Evolutionary conservation across 2,888 invertebrate genomes (phyloP), one percentile per base, ranked within the genome.

Genomic region (Epistrophe eligans): DNA sequence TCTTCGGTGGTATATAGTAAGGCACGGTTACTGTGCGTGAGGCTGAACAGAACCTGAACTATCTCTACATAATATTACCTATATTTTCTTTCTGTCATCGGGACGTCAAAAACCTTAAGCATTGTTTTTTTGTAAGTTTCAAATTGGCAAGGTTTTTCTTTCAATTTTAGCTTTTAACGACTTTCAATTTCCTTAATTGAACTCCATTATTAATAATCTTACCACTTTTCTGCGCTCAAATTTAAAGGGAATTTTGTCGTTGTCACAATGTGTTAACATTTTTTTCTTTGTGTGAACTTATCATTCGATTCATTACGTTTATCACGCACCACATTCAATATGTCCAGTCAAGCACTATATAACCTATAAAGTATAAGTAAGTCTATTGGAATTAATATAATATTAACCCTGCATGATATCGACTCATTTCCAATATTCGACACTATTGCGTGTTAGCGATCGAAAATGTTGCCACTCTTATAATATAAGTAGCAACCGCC

Each of bases 341-440:
- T 43, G 35, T 58, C 43, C 15, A 55, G 17, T 57, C 28, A 11
- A 70, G 19, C 50, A 24, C 24, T 6, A 9, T 35, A 24, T 24
- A 28, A 32, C 66, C 19, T 9, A 11, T 15, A 19, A 4, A 24
- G 24, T 7, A 6, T 32, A 50, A 24, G 19, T 24, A 24, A 1
- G 64, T 40, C 71, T 45, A 71, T 43, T 66, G 72, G 77, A 72
- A 83, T 77, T 73, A 73, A 83, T 82, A 82, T 50, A 45, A 71
- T 15, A 45, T 32, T 50, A 40, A 77, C 72, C 60, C 77, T 15
- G 40, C 77, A 66, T 28, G 66, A 52, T 28, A 76, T 45, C 67
- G 77, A 83, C 66, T 60, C 74, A 77, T 79, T 76, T 83, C 71
- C 73, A 87, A 83, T 83, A 83, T 64, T 52, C 71, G 60, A 40